Evolutionary conservation across 2,888 invertebrate species (phyloP).

Genomic region (Tachina lurida): DNA sequence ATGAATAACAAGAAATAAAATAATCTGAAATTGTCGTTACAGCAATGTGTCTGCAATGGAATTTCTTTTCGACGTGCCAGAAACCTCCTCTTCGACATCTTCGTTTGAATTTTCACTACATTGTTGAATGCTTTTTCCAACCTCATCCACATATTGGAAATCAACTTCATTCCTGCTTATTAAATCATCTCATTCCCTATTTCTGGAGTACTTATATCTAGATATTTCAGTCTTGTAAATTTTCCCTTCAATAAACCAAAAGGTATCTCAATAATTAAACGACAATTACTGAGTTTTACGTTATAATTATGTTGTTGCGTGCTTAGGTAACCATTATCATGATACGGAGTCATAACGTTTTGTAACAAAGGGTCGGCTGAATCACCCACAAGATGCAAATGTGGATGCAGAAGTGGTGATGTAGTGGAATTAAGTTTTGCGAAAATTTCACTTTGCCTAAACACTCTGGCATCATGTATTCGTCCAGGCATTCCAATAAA

Average conservation of each 20-base stretch:
- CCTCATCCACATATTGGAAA: background rate
- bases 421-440: background rate
- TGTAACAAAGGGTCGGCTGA: conserved; percentile 2
- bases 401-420: background rate
- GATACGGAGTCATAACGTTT: background rate
- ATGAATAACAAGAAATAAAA: background rate
- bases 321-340: background rate
- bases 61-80: conserved; percentile 2
- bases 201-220: conserved; percentile 9
- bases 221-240: background rate
- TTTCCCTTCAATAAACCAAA: background rate
- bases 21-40: background rate
- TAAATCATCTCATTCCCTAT: background rate
- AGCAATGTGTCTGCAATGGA: conserved; percentile 4
- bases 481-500: conserved; percentile 2
- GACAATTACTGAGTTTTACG: conserved; percentile 4
- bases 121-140: background rate
- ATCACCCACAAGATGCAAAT: conserved; percentile 2
- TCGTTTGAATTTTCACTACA: background rate
- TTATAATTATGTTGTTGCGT: background rate
- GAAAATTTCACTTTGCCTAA: conserved; percentile 20
- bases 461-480: conserved; percentile 6
- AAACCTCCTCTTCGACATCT: background rate
- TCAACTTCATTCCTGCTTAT: background rate
- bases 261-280: background rate